Evolutionary conservation across 2,113 vertebrate genomes (phyloP).

Genomic region (Glareola pratincola): DNA sequence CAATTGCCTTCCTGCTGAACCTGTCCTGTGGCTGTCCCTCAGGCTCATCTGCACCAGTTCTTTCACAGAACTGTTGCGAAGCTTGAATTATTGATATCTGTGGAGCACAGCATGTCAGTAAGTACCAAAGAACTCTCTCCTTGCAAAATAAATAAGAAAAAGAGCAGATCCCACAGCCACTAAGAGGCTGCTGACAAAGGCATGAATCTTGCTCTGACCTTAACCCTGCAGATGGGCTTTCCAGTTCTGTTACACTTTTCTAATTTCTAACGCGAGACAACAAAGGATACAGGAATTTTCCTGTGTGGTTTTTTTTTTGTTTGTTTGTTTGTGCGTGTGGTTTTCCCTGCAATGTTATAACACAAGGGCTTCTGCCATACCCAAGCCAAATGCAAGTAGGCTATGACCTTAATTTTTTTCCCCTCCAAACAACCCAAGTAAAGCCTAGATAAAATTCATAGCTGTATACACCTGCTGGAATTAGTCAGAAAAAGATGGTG

Average conservation of each 20-base stretch:
- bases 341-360: background rate
- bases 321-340: background rate
- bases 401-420: background rate
- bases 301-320: too few relatives aligned
- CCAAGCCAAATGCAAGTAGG: background rate
- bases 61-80: background rate
- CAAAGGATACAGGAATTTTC: background rate
- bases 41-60: background rate
- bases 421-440: background rate
- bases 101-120: background rate
- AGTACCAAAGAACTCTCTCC: background rate
- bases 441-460: background rate
- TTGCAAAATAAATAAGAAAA: background rate
- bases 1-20: slow-evolving; percentile 36
- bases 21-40: slow-evolving; percentile 32
- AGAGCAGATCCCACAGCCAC: background rate
- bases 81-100: slow-evolving; percentile 31
- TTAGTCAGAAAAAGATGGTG: background rate
- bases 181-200: background rate
- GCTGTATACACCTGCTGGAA: background rate
- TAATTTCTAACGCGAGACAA: background rate
- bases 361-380: background rate
- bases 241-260: background rate
- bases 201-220: background rate
- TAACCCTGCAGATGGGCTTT: background rate